A percentile compares a stretch with the other conserved stretches of the same genome.
phyloP scores from a whole-genome alignment of 2,888 invertebrate genomes.

The Euzetes globulus region DNA sequence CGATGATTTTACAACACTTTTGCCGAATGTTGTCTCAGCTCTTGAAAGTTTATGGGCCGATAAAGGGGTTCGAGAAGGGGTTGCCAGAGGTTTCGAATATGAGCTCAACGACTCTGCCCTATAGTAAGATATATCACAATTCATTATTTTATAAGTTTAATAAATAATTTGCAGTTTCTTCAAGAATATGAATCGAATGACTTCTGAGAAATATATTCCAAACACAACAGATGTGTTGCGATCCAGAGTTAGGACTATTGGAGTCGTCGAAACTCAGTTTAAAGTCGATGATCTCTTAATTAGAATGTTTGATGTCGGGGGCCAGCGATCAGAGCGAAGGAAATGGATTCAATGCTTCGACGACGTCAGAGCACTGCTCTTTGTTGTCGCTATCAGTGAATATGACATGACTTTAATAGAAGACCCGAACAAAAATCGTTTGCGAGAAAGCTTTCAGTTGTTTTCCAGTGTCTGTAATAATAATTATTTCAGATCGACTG shows the following conservation, averaged over 20 bases:
- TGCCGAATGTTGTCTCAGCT: slow-evolving; percentile 45
- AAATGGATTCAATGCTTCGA: slow-evolving; percentile 64
- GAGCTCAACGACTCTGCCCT: slow-evolving; percentile 61
- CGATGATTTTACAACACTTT: slow-evolving; percentile 46
- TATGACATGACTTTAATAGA: slow-evolving; percentile 61
- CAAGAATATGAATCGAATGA: slow-evolving; percentile 60
- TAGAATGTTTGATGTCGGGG: slow-evolving; percentile 60
- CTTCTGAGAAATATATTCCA: slow-evolving; percentile 58
- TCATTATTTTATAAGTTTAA: background rate
- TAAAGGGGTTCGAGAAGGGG: slow-evolving; percentile 57
- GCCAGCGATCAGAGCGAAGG: slow-evolving; percentile 58
- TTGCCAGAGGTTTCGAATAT: slow-evolving; percentile 55
- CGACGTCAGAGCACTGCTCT: slow-evolving; percentile 58
- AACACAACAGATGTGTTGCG: slow-evolving; percentile 59
- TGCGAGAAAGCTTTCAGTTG: slow-evolving; percentile 58
- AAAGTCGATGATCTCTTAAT: slow-evolving; percentile 56
- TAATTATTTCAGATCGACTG: slow-evolving; percentile 57
- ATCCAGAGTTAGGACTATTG: slow-evolving; percentile 59
- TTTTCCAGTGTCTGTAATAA: slow-evolving; percentile 60
- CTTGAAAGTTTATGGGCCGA: slow-evolving; percentile 53
- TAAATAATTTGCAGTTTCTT: slow-evolving; percentile 52
- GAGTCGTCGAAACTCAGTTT: slow-evolving; percentile 61
- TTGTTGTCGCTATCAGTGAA: slow-evolving; percentile 59
- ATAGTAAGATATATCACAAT: slow-evolving; percentile 52
- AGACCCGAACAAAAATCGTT: slow-evolving; percentile 56